These are phyloP conservation scores for Nycticorax nycticorax DNA, from an alignment of 2,113 vertebrate species.

Conservation along the genomic window DNA sequence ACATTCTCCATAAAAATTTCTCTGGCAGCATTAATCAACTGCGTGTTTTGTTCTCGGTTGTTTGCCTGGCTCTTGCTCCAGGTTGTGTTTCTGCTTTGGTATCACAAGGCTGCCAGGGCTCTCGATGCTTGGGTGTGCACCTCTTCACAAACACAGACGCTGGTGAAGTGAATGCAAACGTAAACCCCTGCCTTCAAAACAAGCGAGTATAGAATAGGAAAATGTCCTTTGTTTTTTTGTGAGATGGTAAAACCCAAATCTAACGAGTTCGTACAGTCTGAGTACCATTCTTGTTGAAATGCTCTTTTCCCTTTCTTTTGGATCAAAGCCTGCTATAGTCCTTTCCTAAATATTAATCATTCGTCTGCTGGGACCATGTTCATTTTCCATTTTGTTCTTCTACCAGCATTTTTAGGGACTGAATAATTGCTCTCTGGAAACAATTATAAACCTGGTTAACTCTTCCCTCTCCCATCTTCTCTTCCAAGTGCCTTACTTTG, in stretches of 20 bases:
- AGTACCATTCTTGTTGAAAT: not conserved
- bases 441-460: slow-evolving; percentile 45
- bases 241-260: not conserved
- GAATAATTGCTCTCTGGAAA: slow-evolving; percentile 49
- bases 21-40: not conserved
- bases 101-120: not conserved
- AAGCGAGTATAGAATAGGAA: not conserved
- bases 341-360: slow-evolving; percentile 51
- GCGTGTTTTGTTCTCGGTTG: not conserved
- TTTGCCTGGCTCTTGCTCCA: not conserved
- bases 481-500: not conserved
- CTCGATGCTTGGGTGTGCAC: rapidly evolving
- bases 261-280: not conserved
- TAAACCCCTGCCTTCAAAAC: not conserved
- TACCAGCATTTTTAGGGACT: slow-evolving; percentile 38
- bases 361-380: slow-evolving; percentile 33
- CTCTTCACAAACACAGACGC: not conserved
- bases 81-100: not conserved
- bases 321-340: not conserved
- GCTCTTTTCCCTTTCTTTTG: slow-evolving; percentile 10
- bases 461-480: slow-evolving; percentile 24
- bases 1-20: not conserved
- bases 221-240: not conserved
- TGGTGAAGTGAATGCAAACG: not conserved
- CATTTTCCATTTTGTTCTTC: slow-evolving; percentile 47